These are phyloP conservation scores for Latrodectus elegans DNA, from an alignment of 2,888 invertebrate genomes.

Conservation along the genomic window DNA sequence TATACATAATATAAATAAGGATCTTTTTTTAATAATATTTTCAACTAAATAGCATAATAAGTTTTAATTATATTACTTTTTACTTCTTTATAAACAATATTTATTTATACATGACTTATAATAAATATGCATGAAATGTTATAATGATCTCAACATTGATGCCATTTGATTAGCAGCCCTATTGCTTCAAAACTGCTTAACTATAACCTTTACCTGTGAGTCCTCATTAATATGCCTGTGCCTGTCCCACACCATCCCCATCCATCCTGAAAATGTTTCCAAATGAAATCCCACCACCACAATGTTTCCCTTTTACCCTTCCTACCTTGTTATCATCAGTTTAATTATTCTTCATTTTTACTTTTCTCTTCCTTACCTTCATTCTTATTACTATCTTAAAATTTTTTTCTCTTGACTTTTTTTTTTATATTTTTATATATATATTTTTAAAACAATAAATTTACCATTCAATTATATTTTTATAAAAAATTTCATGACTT, in stretches of 20 bases:
- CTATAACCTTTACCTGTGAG: neutral
- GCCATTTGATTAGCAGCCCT: too few species aligned
- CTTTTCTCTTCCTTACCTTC: neutral
- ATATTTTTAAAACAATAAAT: neutral
- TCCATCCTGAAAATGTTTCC: neutral
- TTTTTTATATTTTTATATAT: neutral
- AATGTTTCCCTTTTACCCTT: neutral
- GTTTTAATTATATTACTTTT: too few species aligned
- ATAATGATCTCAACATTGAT: too few species aligned
- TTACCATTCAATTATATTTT: neutral
- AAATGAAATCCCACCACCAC: neutral
- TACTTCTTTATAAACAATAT: too few species aligned
- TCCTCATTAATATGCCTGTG: conserved; percentile 7
- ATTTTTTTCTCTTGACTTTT: neutral
- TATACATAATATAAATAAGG: too few species aligned
- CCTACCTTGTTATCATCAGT: conserved; percentile 11
- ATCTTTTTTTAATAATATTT: too few species aligned
- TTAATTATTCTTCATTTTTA: neutral
- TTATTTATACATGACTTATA: too few species aligned
- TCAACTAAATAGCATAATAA: too few species aligned
- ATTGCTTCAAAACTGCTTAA: conserved; percentile 19
- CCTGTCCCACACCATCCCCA: conserved; percentile 26
- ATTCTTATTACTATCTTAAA: neutral
- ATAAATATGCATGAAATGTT: too few species aligned
- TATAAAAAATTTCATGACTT: neutral